A percentile compares a stretch with the other conserved stretches of the same genome.
Conservation (phyloP, 2,888 invertebrate species). For the Drosophila buzzatii region DNA sequence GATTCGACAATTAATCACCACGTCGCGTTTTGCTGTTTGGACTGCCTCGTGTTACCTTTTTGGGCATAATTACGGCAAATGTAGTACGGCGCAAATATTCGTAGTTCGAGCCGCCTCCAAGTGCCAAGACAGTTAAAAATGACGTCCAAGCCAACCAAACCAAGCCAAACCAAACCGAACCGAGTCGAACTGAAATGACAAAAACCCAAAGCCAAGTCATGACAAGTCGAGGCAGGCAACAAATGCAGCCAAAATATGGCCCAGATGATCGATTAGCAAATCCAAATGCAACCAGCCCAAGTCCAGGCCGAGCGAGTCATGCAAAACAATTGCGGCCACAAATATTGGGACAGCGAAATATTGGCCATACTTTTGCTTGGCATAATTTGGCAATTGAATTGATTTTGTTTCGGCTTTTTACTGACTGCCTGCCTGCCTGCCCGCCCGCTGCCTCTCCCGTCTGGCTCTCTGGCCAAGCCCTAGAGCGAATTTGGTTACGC, state of each 20-base stretch:
- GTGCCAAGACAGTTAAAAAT: constrained; percentile 73
- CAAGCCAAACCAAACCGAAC: constrained; percentile 14
- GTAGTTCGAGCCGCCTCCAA: constrained; percentile 56
- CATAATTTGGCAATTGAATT: constrained; percentile 80
- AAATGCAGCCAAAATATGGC: constrained; percentile 55
- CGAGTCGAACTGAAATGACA: constrained; percentile 54
- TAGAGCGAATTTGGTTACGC: constrained; percentile 78
- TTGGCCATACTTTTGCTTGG: constrained; percentile 65
- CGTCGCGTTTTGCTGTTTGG: constrained; percentile 62
- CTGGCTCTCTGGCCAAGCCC: constrained; percentile 65
- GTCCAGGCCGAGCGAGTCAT: constrained; percentile 61
- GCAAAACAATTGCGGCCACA: constrained; percentile 75
- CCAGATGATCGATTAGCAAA: constrained; percentile 72
- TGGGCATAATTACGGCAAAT: constrained; percentile 76
- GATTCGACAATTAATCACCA: constrained; percentile 77
- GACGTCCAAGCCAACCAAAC: constrained; percentile 46
- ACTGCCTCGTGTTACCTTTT: constrained; percentile 65
- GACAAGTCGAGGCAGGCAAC: constrained; percentile 31
- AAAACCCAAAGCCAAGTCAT: constrained; percentile 54
- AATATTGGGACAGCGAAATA: constrained; percentile 75
- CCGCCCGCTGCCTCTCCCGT: constrained; percentile 7
- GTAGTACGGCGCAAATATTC: constrained; percentile 57
- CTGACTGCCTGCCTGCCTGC: constrained; percentile 2
- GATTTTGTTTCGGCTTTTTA: constrained; percentile 50
- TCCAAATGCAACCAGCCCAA: constrained; percentile 66